Base-by-base conservation (phyloP, 2,888 invertebrate species). In the Caenorhabditis imperialis region DNA sequence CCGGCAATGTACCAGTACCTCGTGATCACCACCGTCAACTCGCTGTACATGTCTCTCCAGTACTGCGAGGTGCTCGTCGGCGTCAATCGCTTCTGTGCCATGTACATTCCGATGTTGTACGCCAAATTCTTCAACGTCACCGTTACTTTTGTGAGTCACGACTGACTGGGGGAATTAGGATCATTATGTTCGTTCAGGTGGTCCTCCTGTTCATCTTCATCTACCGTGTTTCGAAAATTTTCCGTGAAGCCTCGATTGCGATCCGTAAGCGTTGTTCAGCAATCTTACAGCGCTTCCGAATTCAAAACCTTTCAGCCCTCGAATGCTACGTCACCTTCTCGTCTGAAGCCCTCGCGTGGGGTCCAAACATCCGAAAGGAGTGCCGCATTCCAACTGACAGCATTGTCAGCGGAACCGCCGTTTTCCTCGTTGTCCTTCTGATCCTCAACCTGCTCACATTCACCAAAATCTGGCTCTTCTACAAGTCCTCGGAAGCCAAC, bases 401-500 rank as follows among this genome's bases (percentile, higher is more conserved):
- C 18, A 47, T 47, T 12, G 50, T 62, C 44, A 53, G 25, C 44
- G 45, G 20, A 10, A 45, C 42, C 16, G 62, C 53, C 8, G 16
- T 62, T n/a, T 27, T 54, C 10, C 37, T 63, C 2, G 16, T 20
- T n/a, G 25, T 47, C 5, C 18, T 63, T 23, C 7, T 63, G 12
- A 4, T 54, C 22, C 20, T 44, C 16, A 63, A 63, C 20, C 8
- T 63, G 20, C 37, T 42, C 8, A 69, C 58, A 3, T 58, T 69
- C 30, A 35, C 47, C 3, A 69, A 38, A 27, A 51, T 69, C 22
- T 53, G 44, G 10, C 23, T 58, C 7, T 69, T 69, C 33, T 69
- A 44, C 16, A 69, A 58, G 23, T 54, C 53, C 12, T 54, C 62
- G 0, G 47, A 44, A 16, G 16, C 33, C 1, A 50, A 53, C 35